phyloP scores from a whole-genome alignment of 2,797 vertebrate genomes.

The Sebastes kiyomatsui region DNA sequence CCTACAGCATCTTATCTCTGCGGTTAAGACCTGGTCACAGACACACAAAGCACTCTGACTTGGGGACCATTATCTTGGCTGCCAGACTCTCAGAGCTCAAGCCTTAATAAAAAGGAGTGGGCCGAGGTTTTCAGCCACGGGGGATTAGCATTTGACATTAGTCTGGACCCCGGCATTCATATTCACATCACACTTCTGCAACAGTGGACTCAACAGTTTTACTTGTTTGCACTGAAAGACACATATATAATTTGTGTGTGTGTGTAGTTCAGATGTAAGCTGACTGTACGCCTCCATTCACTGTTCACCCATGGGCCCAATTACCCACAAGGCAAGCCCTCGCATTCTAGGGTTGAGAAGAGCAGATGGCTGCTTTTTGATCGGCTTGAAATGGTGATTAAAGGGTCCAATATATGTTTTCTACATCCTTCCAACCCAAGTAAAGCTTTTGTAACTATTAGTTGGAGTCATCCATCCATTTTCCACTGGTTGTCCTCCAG shows the following conservation, averaged over 20 bases:
- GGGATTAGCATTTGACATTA: constrained; percentile 80
- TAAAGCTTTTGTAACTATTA: constrained; percentile 3
- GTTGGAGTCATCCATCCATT: background rate
- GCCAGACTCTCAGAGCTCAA: constrained; percentile 75
- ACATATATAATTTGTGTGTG: constrained; percentile 35
- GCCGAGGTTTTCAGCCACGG: constrained; percentile 63
- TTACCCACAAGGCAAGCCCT: constrained; percentile 57
- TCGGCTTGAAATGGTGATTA: constrained; percentile 50
- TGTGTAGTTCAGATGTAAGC: constrained; percentile 35
- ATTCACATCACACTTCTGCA: constrained; percentile 49
- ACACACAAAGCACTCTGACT: constrained; percentile 59
- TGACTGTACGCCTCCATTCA: constrained; percentile 38
- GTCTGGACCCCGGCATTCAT: constrained; percentile 64
- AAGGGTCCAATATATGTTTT: constrained; percentile 38
- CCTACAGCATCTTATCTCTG: constrained; percentile 72
- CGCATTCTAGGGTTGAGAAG: constrained; percentile 42
- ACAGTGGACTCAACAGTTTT: constrained; percentile 37
- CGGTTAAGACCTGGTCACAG: constrained; percentile 70
- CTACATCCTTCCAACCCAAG: constrained; percentile 26
- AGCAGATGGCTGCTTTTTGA: constrained; percentile 64
- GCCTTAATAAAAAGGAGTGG: constrained; percentile 66
- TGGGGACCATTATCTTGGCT: constrained; percentile 76
- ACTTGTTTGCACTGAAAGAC: constrained; percentile 45
- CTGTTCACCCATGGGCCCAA: constrained; percentile 64
- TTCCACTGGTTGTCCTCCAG: background rate